phyloP scores from a whole-genome alignment of 2,888 invertebrate genomes.

The Ligdia adustata region DNA sequence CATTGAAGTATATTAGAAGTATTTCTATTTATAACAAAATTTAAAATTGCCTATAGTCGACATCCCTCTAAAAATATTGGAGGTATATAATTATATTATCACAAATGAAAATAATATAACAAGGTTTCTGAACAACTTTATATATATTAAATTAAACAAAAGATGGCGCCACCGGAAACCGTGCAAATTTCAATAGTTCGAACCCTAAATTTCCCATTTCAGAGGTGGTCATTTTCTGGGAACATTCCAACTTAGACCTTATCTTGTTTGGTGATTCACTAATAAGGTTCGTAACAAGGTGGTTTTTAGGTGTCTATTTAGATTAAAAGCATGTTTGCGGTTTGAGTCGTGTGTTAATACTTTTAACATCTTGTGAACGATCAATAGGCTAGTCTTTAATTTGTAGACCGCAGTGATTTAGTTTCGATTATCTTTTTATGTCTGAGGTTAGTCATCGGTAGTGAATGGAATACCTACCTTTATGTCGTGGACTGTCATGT shows the following conservation, averaged over 20 bases:
- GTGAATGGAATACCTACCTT: too few species aligned
- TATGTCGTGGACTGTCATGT: too few species aligned
- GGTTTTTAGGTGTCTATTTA: conserved; percentile 9
- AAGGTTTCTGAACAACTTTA: not conserved
- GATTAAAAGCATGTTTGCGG: conserved; percentile 18
- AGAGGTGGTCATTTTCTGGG: conserved; percentile 12
- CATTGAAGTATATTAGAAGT: too few species aligned
- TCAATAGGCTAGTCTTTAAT: conserved; percentile 4
- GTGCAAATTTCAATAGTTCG: not conserved
- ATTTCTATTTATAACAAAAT: too few species aligned
- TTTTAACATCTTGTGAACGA: conserved; percentile 5
- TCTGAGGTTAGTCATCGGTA: not conserved
- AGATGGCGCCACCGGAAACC: conserved; percentile 6
- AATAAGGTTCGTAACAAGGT: conserved; percentile 11
- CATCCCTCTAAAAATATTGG: too few species aligned
- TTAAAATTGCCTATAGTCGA: too few species aligned
- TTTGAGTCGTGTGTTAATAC: conserved; percentile 4
- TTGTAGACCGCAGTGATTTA: conserved; percentile 1
- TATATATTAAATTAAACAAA: not conserved
- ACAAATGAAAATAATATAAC: too few species aligned
- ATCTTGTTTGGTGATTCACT: conserved; percentile 16
- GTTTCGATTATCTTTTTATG: not conserved
- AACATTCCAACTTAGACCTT: conserved; percentile 3
- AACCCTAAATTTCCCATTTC: conserved; percentile 5
- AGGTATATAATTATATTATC: too few species aligned